Evolutionary conservation across 2,113 vertebrate species (phyloP).

Genomic region (Aptenodytes patagonicus): DNA sequence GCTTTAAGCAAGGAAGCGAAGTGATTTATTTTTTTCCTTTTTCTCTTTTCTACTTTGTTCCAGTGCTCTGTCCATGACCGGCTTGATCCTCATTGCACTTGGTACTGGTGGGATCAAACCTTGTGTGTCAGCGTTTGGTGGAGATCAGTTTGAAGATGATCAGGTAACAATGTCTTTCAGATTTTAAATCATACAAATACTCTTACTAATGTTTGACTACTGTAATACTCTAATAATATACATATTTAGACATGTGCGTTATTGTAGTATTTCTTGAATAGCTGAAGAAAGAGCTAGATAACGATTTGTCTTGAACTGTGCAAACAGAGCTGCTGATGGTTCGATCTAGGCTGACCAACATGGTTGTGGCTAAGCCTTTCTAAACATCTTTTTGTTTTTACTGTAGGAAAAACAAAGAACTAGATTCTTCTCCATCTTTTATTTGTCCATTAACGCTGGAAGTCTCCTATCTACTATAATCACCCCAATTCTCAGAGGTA

Average conservation of each 20-base stretch:
- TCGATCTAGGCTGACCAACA: background rate
- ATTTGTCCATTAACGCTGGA: conserved; percentile 90
- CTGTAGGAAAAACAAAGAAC: conserved; percentile 85
- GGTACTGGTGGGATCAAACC: conserved; percentile 97
- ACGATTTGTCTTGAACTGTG: background rate
- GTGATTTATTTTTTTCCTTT: accelerated
- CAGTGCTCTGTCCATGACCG: conserved; percentile 84
- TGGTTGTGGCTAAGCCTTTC: background rate
- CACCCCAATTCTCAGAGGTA: conserved; percentile 91
- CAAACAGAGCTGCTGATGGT: background rate
- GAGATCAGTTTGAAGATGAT: conserved; percentile 89
- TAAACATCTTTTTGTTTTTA: conserved; percentile 12
- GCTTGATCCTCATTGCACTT: conserved; percentile 88
- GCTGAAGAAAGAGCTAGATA: background rate
- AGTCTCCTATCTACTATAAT: conserved; percentile 93
- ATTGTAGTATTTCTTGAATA: background rate
- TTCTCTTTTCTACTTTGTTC: background rate
- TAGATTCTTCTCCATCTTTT: conserved; percentile 95
- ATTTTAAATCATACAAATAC: background rate
- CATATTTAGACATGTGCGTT: background rate
- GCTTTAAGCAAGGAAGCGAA: background rate
- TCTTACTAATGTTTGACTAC: background rate
- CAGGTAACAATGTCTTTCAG: conserved; percentile 78
- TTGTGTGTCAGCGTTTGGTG: conserved; percentile 93
- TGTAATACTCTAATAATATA: background rate